These are phyloP conservation scores for Spea bombifrons DNA, from an alignment of 2,113 vertebrate genomes.

Conservation along the genomic window DNA sequence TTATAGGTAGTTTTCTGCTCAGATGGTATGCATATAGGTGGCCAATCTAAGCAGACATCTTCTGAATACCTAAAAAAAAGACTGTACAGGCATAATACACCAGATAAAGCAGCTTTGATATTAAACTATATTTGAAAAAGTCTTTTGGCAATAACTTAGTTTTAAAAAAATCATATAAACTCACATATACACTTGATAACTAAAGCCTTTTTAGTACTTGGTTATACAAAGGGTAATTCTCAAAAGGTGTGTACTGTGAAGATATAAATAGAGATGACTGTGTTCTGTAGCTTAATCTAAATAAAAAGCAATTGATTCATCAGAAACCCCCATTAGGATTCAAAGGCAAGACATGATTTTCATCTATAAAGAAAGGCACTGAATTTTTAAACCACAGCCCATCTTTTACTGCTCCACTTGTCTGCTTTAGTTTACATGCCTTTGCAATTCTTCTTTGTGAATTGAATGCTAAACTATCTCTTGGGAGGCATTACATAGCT, in stretches of 20 bases:
- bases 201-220: no score
- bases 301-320: slow-evolving; percentile 61
- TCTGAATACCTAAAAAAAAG: no score
- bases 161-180: no score
- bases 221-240: no score
- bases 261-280: slow-evolving; percentile 7
- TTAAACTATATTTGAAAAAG: no score
- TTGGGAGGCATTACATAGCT: slow-evolving; percentile 72
- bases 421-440: slow-evolving; percentile 79
- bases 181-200: no score
- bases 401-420: slow-evolving; percentile 69
- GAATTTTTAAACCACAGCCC: slow-evolving; percentile 66
- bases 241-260: background rate
- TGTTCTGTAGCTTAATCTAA: slow-evolving; percentile 25
- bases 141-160: no score
- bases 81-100: no score
- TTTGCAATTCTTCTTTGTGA: slow-evolving; percentile 75
- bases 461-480: slow-evolving; percentile 79
- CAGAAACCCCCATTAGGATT: slow-evolving; percentile 57
- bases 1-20: no score
- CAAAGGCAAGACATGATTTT: slow-evolving; percentile 59
- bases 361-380: slow-evolving; percentile 67
- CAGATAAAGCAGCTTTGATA: no score
- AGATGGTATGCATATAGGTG: no score
- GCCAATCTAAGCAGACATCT: no score